Evolutionary conservation across 1,140 invertebrate species (phyloP), one percentile per base, ranked within the genome.

Genomic region (Rhyzopertha dominica): DNA sequence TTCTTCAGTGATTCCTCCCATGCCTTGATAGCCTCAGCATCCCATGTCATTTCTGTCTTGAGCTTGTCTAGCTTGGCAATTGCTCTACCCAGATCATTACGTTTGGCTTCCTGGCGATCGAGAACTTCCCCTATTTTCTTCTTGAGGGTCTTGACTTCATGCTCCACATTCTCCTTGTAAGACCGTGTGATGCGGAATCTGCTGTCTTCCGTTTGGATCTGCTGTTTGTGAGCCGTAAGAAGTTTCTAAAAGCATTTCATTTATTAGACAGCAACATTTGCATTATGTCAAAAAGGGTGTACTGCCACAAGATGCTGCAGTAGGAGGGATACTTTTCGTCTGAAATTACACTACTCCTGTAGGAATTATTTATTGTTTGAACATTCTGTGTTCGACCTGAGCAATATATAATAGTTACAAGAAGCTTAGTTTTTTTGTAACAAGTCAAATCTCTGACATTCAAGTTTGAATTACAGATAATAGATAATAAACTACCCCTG

Each of bases 181-280:
- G 66, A 72, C 50, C 68, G 66, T 1, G 68, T 63, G 7, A 76
- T 20, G 22, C 71, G 70, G 4, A 72, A 69, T 16, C 79, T 56
- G 53, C 80, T 73, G 14, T 79, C 72, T 61, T 83, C 79, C 25
- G 73, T 73, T 16, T 83, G 76, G 18, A 79, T 49, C 59, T 82
- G 80, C 13, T 74, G 66, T 26, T 75, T 74, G 31, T 80, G 75
- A 5, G 74, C 74, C 22, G 69, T 66, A 7, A 82, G 65, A 12
- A 85, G 60, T 45, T 67, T 68, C 70, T 72, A 35, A 29, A 51
- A 51, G 38, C 38, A 24, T 13, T n/a, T n/a, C n/a, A n/a, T n/a
- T n/a, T n/a, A n/a, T n/a, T n/a, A n/a, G n/a, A n/a, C n/a, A n/a
- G n/a, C n/a, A n/a, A n/a, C 9, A 18, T 5, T 7, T 7, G 16